These are phyloP conservation scores for Drosophila navojoa DNA, from an alignment of 1,140 invertebrate genomes.

Conservation along the genomic window DNA sequence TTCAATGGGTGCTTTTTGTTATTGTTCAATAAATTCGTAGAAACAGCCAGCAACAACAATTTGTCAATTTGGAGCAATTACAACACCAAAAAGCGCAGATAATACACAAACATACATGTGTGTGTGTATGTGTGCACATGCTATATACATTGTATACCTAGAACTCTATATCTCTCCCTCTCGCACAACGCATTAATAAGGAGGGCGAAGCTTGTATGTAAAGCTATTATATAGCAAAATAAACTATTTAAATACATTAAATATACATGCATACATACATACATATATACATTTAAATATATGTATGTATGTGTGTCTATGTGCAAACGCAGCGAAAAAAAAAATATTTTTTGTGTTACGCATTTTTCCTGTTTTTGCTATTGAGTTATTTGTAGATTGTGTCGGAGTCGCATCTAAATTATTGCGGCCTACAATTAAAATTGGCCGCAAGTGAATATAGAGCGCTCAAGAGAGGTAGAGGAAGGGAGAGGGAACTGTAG, in stretches of 20 bases:
- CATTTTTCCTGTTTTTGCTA: not conserved
- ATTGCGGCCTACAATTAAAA: conserved; percentile 77
- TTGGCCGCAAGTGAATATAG: conserved; percentile 65
- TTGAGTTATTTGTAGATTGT: conserved; percentile 46
- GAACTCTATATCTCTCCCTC: conserved; percentile 24
- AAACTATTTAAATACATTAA: conserved; percentile 32
- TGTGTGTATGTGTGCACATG: conserved; percentile 7
- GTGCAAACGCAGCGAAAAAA: conserved; percentile 11
- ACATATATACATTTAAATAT: conserved; percentile 26
- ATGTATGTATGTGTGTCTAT: conserved; percentile 12
- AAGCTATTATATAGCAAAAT: conserved; percentile 23
- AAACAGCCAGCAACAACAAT: not conserved
- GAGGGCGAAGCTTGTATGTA: not conserved
- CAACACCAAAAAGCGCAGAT: conserved; percentile 61
- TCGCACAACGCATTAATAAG: not conserved
- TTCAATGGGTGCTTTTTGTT: not conserved
- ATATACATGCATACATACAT: conserved; percentile 13
- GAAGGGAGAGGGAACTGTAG: not conserved
- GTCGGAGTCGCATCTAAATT: conserved; percentile 64
- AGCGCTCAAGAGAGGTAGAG: not conserved
- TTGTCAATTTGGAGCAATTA: conserved; percentile 62
- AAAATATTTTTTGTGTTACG: conserved; percentile 10
- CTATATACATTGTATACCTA: conserved; percentile 29
- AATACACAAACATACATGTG: conserved; percentile 46
- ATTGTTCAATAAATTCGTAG: conserved; percentile 10